These are phyloP conservation scores for Biston stratarius DNA, from an alignment of 2,888 invertebrate species.

Conservation along the genomic window DNA sequence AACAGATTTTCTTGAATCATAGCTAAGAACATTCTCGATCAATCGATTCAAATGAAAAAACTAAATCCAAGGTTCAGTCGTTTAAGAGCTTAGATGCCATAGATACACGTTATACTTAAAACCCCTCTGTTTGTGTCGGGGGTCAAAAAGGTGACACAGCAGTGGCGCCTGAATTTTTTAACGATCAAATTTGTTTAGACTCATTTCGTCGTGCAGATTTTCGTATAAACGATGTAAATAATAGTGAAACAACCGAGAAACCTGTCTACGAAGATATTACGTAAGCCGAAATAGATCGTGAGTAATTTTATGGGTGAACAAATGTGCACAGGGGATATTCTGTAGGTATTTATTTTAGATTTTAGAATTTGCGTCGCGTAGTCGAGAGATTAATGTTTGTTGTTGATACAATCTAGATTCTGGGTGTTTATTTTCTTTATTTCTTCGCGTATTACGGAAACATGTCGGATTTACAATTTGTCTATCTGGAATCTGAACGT, in stretches of 20 bases:
- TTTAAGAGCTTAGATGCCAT: no score
- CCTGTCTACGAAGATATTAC: slow-evolving; percentile 16
- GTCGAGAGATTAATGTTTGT: slow-evolving; percentile 11
- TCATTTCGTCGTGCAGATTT: slow-evolving; percentile 4
- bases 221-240: slow-evolving; percentile 24
- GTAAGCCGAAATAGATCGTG: slow-evolving; percentile 27
- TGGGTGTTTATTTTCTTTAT: slow-evolving; percentile 12
- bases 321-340: slow-evolving; percentile 11
- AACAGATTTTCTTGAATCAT: no score
- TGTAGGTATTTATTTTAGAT: slow-evolving; percentile 18
- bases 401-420: slow-evolving; percentile 16
- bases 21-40: no score
- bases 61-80: no score
- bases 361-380: slow-evolving; percentile 18
- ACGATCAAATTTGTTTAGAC: slow-evolving; percentile 15
- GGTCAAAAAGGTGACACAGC: no score
- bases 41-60: no score
- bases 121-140: no score
- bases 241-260: slow-evolving; percentile 24
- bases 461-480: neutral
- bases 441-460: slow-evolving; percentile 1
- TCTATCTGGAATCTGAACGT: no score
- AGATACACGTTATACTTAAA: no score
- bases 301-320: slow-evolving; percentile 16
- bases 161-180: slow-evolving; percentile 17